phyloP scores from a whole-genome alignment of 2,888 invertebrate species.

The Drosophila neotestacea region DNA sequence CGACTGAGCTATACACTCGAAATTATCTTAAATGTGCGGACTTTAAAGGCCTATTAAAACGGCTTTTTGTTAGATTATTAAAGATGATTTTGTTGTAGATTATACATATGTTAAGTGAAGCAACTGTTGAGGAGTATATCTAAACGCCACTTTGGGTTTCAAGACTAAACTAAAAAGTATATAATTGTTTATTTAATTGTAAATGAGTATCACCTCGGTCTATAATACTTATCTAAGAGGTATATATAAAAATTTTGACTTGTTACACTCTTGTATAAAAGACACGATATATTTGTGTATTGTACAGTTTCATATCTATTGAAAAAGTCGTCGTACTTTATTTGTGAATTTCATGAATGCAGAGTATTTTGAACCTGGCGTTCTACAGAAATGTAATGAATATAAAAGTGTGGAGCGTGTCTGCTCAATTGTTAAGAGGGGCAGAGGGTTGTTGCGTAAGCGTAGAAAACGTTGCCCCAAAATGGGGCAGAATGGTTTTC shows the following conservation, averaged over 20 bases:
- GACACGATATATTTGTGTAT: background rate
- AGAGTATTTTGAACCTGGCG: constrained; percentile 35
- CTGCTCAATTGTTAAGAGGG: constrained; percentile 12
- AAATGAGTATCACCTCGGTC: background rate
- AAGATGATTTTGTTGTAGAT: background rate
- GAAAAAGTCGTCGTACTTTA: constrained; percentile 1
- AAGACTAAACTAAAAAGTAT: too few relatives aligned
- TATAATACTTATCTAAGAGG: too few relatives aligned
- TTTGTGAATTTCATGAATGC: constrained; percentile 16
- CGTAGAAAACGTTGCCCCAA: constrained; percentile 27
- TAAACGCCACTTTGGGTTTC: too few relatives aligned
- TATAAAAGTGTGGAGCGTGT: constrained; percentile 57
- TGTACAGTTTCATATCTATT: background rate
- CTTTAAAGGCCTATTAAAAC: background rate
- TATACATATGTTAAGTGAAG: too few relatives aligned
- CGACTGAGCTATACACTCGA: constrained; percentile 35
- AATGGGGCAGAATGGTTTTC: constrained; percentile 64
- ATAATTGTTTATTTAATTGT: too few relatives aligned
- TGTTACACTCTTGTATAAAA: too few relatives aligned
- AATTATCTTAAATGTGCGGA: background rate
- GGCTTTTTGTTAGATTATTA: background rate
- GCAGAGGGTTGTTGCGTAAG: background rate
- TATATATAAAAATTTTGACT: too few relatives aligned
- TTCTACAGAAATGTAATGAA: constrained; percentile 65
- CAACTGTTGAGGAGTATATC: too few relatives aligned